Evolutionary conservation across 2,113 vertebrate genomes (phyloP).

Genomic region (Elaphurus davidianus): DNA sequence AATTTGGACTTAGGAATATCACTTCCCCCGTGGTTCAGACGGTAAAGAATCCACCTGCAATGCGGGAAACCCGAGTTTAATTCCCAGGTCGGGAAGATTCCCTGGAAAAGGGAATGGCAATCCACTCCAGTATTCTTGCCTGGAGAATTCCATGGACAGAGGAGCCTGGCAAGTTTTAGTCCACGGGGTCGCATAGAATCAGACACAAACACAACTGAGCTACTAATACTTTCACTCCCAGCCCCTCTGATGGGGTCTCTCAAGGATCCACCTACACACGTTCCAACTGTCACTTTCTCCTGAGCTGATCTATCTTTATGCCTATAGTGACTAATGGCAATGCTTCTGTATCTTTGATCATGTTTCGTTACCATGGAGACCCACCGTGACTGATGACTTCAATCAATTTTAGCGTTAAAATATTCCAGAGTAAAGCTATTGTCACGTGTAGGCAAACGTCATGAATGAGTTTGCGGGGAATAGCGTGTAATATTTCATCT

Average conservation of each 20-base stretch:
- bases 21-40: fast-evolving
- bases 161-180: background rate
- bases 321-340: background rate
- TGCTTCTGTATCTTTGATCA: background rate
- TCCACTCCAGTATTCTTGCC: background rate
- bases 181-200: background rate
- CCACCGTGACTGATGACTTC: background rate
- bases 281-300: background rate
- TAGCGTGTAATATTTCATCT: background rate
- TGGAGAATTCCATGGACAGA: background rate
- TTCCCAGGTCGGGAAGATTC: background rate
- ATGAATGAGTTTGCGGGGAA: background rate
- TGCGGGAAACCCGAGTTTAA: background rate
- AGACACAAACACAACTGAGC: fast-evolving
- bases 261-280: background rate
- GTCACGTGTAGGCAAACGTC: background rate
- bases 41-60: background rate
- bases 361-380: background rate
- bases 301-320: background rate
- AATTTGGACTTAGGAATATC: background rate
- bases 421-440: background rate
- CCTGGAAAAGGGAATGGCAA: background rate
- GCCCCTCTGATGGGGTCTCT: background rate
- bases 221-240: background rate
- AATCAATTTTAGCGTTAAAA: background rate